Percentiles rank a stretch among this genome's conserved stretches.
These are phyloP conservation scores for Lasioglossum zephyrum DNA, from an alignment of 2,888 invertebrate genomes.

Conservation along the genomic window DNA sequence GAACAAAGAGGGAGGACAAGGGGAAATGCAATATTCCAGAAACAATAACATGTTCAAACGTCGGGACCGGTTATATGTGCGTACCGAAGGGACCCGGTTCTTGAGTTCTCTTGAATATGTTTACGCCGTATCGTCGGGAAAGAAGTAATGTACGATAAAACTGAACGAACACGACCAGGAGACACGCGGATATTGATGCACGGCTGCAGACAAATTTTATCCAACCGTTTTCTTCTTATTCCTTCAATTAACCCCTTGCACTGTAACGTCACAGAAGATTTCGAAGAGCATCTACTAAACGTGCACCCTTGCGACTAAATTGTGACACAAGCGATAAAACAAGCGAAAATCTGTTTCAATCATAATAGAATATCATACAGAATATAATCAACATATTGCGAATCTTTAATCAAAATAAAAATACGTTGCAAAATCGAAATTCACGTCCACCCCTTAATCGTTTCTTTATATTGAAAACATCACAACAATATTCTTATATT, in stretches of 20 bases:
- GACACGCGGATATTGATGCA: background rate
- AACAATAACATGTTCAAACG: conserved; percentile 9
- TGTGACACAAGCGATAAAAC: too few relatives aligned
- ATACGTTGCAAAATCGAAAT: too few relatives aligned
- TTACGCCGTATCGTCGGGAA: background rate
- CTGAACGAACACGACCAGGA: background rate
- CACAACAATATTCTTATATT: too few relatives aligned
- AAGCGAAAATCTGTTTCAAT: too few relatives aligned
- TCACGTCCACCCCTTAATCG: too few relatives aligned
- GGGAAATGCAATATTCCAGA: background rate
- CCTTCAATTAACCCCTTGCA: background rate
- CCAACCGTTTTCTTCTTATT: background rate
- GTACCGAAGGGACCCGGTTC: background rate
- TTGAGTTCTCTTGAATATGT: background rate
- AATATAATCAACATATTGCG: too few relatives aligned
- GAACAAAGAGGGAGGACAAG: background rate
- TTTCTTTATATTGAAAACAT: too few relatives aligned
- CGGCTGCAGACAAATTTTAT: background rate
- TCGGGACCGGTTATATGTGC: background rate
- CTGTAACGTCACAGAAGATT: background rate
- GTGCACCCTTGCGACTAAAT: too few relatives aligned
- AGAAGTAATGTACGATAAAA: background rate
- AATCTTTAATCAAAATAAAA: too few relatives aligned
- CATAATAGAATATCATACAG: too few relatives aligned
- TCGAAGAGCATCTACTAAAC: too few relatives aligned